Percentiles rank a stretch among this genome's conserved stretches.
Conservation (phyloP, 2,888 invertebrate genomes). For the Prosapia bicincta region DNA sequence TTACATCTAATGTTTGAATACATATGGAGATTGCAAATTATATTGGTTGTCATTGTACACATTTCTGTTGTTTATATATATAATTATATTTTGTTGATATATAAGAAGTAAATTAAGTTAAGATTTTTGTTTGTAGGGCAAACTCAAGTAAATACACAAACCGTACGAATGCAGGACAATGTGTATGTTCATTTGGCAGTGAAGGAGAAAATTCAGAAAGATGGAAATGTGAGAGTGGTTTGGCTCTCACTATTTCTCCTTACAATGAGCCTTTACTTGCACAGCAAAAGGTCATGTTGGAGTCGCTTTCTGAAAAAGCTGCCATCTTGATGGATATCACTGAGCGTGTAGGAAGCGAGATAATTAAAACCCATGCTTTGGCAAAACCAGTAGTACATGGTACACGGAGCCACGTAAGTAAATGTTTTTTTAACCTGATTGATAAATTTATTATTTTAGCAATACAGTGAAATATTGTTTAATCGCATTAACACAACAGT, state of each 20-base stretch:
- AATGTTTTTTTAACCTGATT: too few species aligned
- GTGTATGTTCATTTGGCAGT: conserved; percentile 37
- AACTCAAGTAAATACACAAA: conserved; percentile 45
- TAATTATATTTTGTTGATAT: background rate
- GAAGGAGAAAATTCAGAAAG: background rate
- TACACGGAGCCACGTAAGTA: conserved; percentile 27
- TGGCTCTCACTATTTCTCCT: conserved; percentile 7
- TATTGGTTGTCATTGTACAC: too few species aligned
- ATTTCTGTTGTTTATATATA: background rate
- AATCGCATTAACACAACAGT: too few species aligned
- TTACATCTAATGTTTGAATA: too few species aligned
- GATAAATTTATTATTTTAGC: too few species aligned
- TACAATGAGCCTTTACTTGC: conserved; percentile 19
- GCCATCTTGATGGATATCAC: conserved; percentile 47
- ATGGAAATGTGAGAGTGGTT: conserved; percentile 14
- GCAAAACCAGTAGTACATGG: conserved; percentile 39
- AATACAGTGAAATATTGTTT: too few species aligned
- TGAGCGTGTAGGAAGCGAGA: conserved; percentile 43
- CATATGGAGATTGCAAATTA: too few species aligned
- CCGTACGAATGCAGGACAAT: conserved; percentile 45
- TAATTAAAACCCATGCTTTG: conserved; percentile 43
- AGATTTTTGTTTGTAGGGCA: conserved; percentile 26
- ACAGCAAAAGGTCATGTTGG: conserved; percentile 51
- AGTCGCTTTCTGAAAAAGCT: conserved; percentile 49
- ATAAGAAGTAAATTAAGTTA: too few species aligned